These are phyloP conservation scores for Atta cephalotes DNA, from an alignment of 1,140 invertebrate species.

Conservation along the genomic window DNA sequence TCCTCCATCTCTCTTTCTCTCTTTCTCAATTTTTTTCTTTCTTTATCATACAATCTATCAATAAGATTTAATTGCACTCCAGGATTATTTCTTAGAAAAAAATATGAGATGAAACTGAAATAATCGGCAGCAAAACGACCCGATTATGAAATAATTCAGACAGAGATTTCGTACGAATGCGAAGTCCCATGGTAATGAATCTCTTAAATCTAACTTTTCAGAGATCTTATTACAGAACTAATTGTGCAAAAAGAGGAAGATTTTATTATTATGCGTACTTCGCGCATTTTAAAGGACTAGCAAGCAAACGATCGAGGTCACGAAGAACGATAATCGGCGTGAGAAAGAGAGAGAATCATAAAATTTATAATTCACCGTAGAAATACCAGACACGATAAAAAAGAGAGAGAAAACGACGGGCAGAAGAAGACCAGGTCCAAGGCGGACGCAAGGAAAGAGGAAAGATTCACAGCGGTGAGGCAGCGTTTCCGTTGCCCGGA, in stretches of 20 bases:
- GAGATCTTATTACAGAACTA: conserved; percentile 43
- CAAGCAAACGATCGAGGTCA: conserved; percentile 17
- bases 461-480: conserved; percentile 8
- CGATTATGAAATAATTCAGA: conserved; percentile 48
- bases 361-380: conserved; percentile 52
- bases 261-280: conserved; percentile 29
- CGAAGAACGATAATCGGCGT: conserved; percentile 45
- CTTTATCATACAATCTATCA: neutral
- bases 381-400: conserved; percentile 22
- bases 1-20: too few relatives aligned
- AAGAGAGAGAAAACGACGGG: conserved; percentile 31
- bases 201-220: conserved; percentile 58
- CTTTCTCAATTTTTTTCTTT: neutral
- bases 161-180: conserved; percentile 37
- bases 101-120: conserved; percentile 33
- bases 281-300: conserved; percentile 1
- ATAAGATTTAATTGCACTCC: conserved; percentile 48
- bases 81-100: conserved; percentile 12
- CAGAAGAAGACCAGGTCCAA: conserved; percentile 4
- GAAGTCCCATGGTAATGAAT: conserved; percentile 49
- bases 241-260: conserved; percentile 38
- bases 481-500: conserved; percentile 59
- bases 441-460: conserved; percentile 8
- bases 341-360: conserved; percentile 25
- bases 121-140: conserved; percentile 37